Percentiles rank a stretch among this genome's conserved stretches.
These are phyloP conservation scores for Halichoerus grypus DNA, from an alignment of 2,113 vertebrate species.

Conservation along the genomic window DNA sequence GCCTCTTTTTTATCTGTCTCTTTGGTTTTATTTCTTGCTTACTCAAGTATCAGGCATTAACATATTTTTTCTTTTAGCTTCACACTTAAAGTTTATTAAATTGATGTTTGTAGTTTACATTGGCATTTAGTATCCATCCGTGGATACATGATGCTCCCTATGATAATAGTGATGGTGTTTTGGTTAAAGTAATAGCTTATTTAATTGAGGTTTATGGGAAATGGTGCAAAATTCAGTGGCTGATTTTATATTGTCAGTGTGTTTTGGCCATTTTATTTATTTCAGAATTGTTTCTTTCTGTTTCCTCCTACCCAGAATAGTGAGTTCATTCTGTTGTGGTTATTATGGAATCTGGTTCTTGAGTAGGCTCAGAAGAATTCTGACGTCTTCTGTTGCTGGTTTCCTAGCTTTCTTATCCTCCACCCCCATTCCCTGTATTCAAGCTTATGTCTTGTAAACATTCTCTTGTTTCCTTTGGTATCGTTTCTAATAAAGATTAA, in stretches of 20 bases:
- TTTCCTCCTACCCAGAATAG: background rate
- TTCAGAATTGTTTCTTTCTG: background rate
- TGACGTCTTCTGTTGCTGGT: background rate
- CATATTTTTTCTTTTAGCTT: background rate
- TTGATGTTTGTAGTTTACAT: background rate
- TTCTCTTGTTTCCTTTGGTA: background rate
- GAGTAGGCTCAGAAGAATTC: background rate
- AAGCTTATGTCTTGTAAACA: background rate
- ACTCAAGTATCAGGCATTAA: conserved; percentile 42
- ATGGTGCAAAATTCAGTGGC: background rate
- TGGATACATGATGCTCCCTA: background rate
- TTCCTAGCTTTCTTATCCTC: background rate
- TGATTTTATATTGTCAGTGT: conserved; percentile 7
- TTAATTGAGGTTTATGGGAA: conserved; percentile 4
- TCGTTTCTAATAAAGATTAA: conserved; percentile 48
- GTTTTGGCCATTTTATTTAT: conserved; percentile 9
- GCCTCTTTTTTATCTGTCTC: background rate
- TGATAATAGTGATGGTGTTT: background rate
- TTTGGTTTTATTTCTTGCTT: conserved; percentile 50
- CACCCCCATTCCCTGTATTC: background rate
- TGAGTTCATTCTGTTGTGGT: background rate
- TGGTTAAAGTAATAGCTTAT: conserved; percentile 24
- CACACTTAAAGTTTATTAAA: conserved; percentile 13
- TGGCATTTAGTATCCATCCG: background rate
- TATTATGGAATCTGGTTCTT: background rate